Evolutionary conservation across 2,797 vertebrate species (phyloP).

Genomic region (Coranthus polyacanthus): DNA sequence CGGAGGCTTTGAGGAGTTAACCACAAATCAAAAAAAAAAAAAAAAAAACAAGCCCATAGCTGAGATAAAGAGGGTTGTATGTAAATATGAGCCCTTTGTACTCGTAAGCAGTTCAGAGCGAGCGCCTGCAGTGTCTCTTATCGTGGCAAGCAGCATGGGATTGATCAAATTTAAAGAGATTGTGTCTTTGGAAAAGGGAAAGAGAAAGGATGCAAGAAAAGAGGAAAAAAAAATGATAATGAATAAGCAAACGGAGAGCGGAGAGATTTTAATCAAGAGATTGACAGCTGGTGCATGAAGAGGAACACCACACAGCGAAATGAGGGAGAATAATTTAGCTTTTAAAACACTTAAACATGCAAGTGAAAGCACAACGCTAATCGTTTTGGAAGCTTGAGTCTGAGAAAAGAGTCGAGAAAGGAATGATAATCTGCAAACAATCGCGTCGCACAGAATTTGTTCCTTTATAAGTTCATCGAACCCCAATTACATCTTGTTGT

Average conservation of each 20-base stretch:
- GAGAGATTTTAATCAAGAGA: slow-evolving; percentile 16
- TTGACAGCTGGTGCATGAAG: slow-evolving; percentile 1
- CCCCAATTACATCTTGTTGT: no score
- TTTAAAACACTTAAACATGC: no score
- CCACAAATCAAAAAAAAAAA: slow-evolving; percentile 65
- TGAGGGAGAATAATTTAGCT: no score
- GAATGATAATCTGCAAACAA: no score
- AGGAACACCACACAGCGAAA: not conserved
- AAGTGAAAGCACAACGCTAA: no score
- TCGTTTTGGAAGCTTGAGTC: no score
- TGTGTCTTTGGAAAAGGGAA: slow-evolving; percentile 32
- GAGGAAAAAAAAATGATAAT: slow-evolving; percentile 19
- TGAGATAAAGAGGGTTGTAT: slow-evolving; percentile 77
- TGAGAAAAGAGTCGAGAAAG: no score
- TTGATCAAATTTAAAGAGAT: slow-evolving; percentile 66
- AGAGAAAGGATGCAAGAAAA: slow-evolving; percentile 14
- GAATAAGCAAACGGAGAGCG: slow-evolving; percentile 6
- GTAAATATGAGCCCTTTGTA: slow-evolving; percentile 77
- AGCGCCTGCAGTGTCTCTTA: slow-evolving; percentile 61
- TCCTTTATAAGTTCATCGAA: no score
- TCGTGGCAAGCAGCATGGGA: slow-evolving; percentile 61
- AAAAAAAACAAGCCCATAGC: slow-evolving; percentile 63
- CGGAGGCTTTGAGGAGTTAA: slow-evolving; percentile 84
- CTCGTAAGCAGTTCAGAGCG: slow-evolving; percentile 47
- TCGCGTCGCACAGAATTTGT: no score